Evolutionary conservation across 2,888 invertebrate genomes (phyloP).

Genomic region (Osmoderma eremita): DNA sequence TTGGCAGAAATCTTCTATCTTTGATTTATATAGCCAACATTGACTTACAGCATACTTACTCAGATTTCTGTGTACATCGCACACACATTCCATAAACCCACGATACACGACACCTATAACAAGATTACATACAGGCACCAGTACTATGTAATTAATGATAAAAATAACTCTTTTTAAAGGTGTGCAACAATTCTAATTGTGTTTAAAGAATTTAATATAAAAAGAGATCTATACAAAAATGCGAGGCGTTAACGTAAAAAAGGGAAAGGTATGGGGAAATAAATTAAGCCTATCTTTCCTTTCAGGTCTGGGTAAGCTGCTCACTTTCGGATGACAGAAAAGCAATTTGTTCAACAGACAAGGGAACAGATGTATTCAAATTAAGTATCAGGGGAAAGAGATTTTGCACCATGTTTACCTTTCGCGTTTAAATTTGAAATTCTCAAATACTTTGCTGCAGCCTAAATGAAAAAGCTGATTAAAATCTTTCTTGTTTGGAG

Average conservation of each 20-base stretch:
- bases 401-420: background rate
- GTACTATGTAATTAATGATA: background rate
- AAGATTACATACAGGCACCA: background rate
- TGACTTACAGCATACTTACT: background rate
- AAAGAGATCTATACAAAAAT: background rate
- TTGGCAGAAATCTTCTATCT: too few relatives aligned
- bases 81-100: background rate
- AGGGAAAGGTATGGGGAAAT: constrained; percentile 4
- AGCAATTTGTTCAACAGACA: constrained; percentile 37
- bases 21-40: too few relatives aligned
- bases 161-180: background rate
- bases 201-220: background rate
- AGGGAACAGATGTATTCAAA: constrained; percentile 33
- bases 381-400: constrained; percentile 9
- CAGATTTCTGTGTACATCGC: background rate
- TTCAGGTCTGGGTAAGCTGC: constrained; percentile 26
- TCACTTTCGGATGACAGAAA: constrained; percentile 30
- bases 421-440: background rate
- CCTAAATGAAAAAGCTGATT: too few relatives aligned
- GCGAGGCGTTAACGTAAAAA: background rate
- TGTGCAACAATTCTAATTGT: background rate
- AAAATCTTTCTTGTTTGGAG: too few relatives aligned
- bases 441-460: too few relatives aligned
- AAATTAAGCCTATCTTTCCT: constrained; percentile 28
- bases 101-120: background rate